phyloP scores from a whole-genome alignment of 1,140 invertebrate species.

The Zaprionus ghesquierei region DNA sequence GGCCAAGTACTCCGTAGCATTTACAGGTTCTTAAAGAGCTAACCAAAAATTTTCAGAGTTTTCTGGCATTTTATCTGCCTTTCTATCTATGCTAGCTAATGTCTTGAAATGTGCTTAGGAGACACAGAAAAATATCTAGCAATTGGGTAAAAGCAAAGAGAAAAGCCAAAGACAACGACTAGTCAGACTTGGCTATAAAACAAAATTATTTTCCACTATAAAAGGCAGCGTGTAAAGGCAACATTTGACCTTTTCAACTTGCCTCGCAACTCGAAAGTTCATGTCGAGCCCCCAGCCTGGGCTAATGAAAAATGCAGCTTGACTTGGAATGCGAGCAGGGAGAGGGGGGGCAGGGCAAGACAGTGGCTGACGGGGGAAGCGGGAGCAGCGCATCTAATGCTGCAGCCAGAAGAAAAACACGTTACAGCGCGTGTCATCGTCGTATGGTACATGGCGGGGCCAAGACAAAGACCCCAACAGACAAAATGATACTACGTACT shows the following conservation, averaged over 20 bases:
- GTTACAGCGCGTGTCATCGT: slow-evolving; percentile 65
- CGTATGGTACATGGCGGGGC: slow-evolving; percentile 52
- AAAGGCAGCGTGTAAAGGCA: slow-evolving; percentile 38
- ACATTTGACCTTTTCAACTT: slow-evolving; percentile 65
- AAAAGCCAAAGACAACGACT: slow-evolving; percentile 35
- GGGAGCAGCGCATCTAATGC: slow-evolving; percentile 25
- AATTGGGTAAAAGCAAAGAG: slow-evolving; percentile 41
- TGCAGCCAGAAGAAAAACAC: slow-evolving; percentile 39
- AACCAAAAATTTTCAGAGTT: slow-evolving; percentile 18
- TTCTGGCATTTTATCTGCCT: slow-evolving; percentile 44
- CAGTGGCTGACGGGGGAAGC: background rate
- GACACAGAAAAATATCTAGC: slow-evolving; percentile 22
- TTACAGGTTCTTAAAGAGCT: background rate
- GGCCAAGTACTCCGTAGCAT: background rate
- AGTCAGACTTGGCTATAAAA: slow-evolving; percentile 40
- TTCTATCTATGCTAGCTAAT: slow-evolving; percentile 58
- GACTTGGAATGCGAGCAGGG: slow-evolving; percentile 37
- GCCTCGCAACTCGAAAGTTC: slow-evolving; percentile 61
- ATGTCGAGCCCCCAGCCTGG: slow-evolving; percentile 48
- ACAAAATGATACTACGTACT: slow-evolving; percentile 29
- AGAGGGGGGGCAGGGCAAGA: background rate
- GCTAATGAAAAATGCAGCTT: slow-evolving; percentile 55
- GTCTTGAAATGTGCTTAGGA: slow-evolving; percentile 37
- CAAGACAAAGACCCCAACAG: slow-evolving; percentile 62
- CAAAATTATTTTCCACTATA: slow-evolving; percentile 64